A percentile compares a stretch with the other conserved stretches of the same genome.
These are phyloP conservation scores for Oncorhynchus masou DNA, from an alignment of 2,113 vertebrate species.

Conservation along the genomic window DNA sequence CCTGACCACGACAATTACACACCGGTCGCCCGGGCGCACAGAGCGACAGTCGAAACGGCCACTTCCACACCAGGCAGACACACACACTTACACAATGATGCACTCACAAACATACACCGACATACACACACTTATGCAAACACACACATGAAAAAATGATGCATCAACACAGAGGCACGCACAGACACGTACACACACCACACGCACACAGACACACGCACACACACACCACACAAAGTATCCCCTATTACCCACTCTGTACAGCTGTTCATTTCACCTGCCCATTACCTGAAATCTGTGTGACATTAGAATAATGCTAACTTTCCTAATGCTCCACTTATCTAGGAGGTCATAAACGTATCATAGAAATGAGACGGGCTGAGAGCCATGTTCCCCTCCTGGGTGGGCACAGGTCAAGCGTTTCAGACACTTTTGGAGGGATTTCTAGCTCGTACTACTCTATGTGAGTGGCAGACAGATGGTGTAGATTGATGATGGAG, in stretches of 20 bases:
- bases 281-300: constrained; percentile 72
- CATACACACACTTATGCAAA: constrained; percentile 43
- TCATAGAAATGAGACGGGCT: background rate
- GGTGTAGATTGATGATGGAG: no score
- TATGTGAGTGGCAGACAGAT: no score
- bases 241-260: constrained; percentile 58
- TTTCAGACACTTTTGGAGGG: background rate
- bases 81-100: constrained; percentile 9
- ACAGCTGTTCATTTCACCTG: constrained; percentile 65
- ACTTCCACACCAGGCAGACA: constrained; percentile 10
- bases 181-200: background rate
- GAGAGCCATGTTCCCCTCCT: background rate
- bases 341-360: background rate
- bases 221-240: constrained; percentile 40
- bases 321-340: constrained; percentile 10
- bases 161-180: background rate
- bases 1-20: constrained; percentile 46
- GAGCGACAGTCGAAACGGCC: constrained; percentile 5
- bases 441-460: no score
- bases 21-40: constrained; percentile 26
- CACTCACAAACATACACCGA: constrained; percentile 23
- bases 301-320: constrained; percentile 74
- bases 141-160: constrained; percentile 29
- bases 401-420: background rate
- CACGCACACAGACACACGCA: constrained; percentile 22